Conservation (phyloP, 1,140 invertebrate species). For the Proctacanthus coquilletti region DNA sequence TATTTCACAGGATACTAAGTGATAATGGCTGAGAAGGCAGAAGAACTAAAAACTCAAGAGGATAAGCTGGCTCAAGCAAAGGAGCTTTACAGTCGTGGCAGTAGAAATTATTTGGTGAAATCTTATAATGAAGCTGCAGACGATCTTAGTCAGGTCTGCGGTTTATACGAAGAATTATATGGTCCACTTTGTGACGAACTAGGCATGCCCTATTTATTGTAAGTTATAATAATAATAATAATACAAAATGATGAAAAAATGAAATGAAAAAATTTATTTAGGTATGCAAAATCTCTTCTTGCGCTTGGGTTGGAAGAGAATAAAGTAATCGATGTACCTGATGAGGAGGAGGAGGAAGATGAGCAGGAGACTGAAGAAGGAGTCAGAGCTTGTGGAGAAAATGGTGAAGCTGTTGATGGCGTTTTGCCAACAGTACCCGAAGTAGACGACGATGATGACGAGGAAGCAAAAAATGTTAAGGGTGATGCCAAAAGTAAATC, state of each 20-base stretch:
- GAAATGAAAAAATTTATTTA: conserved; percentile 6
- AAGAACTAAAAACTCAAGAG: conserved; percentile 3
- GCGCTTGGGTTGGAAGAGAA: conserved; percentile 56
- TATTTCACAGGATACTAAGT: no score
- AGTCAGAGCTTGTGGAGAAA: no score
- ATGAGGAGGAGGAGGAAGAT: conserved; percentile 35
- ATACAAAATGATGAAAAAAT: not conserved
- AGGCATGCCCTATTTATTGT: conserved; percentile 55
- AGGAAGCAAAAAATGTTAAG: conserved; percentile 13
- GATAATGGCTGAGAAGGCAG: conserved; percentile 22
- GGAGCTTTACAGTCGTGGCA: conserved; percentile 44
- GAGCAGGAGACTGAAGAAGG: no score
- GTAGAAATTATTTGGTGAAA: conserved; percentile 53
- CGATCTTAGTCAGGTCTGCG: conserved; percentile 52
- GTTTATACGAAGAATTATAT: conserved; percentile 42
- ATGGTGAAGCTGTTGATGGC: no score
- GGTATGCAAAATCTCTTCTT: conserved; percentile 42
- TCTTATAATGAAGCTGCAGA: conserved; percentile 53
- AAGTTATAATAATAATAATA: conserved; percentile 29
- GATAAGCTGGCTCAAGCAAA: conserved; percentile 19
- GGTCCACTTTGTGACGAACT: conserved; percentile 55
- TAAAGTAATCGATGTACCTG: conserved; percentile 48
- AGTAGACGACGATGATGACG: conserved; percentile 22
- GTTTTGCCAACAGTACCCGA: no score
- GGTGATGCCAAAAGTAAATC: conserved; percentile 1